These are phyloP conservation scores for Pipa parva DNA, from an alignment of 2,113 vertebrate genomes.

Conservation along the genomic window DNA sequence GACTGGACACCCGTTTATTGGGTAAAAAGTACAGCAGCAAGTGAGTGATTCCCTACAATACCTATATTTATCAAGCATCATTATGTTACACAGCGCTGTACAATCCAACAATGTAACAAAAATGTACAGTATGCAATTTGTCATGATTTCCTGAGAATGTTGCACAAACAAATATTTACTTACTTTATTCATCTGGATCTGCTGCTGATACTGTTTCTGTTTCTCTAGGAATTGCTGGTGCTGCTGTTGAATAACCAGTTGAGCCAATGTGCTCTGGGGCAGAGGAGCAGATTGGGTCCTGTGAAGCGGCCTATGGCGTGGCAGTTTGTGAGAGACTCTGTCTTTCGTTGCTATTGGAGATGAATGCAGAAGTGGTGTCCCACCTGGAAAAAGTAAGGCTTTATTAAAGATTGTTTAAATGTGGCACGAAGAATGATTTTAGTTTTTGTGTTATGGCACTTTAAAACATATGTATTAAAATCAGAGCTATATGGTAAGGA, in stretches of 20 bases:
- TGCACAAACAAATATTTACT: constrained; percentile 38
- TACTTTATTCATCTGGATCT: constrained; percentile 97
- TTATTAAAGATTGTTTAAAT: constrained; percentile 17
- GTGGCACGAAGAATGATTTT: constrained; percentile 7
- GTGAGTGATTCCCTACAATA: too few relatives aligned
- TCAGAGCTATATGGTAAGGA: too few relatives aligned
- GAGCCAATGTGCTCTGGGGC: constrained; percentile 92
- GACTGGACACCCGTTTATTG: too few relatives aligned
- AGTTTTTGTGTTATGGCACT: too few relatives aligned
- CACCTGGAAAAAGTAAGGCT: constrained; percentile 62
- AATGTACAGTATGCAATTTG: background rate
- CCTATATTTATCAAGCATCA: too few relatives aligned
- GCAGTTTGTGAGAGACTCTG: constrained; percentile 78
- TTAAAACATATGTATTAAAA: too few relatives aligned
- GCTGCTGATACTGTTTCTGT: constrained; percentile 95
- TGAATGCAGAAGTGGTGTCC: constrained; percentile 78
- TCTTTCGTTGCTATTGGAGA: constrained; percentile 87
- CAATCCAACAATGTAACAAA: too few relatives aligned
- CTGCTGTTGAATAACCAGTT: constrained; percentile 95
- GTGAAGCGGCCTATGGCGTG: constrained; percentile 90
- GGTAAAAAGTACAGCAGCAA: too few relatives aligned
- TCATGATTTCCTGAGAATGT: background rate
- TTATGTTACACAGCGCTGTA: too few relatives aligned
- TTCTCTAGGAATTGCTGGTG: constrained; percentile 97
- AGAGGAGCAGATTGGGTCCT: constrained; percentile 93